phyloP scores from a whole-genome alignment of 30 jellyfish, hydroid and myxozoan species.

The Aurelia coerulea region DNA sequence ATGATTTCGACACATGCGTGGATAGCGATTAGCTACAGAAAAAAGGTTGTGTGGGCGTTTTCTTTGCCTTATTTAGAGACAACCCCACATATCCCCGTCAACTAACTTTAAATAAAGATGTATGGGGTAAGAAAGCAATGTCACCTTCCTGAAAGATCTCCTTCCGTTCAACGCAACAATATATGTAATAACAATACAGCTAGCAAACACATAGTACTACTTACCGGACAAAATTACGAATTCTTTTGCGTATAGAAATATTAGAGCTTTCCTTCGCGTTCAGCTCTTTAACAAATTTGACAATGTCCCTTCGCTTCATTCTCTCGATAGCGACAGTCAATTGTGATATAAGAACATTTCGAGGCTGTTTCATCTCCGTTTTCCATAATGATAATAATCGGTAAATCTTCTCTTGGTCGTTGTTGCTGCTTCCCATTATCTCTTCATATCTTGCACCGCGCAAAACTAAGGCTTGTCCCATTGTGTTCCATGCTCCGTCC shows the following conservation, averaged over 20 bases:
- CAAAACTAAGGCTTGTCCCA: slow-evolving; percentile 70
- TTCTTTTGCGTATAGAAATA: slow-evolving; percentile 53
- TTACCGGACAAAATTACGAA: slow-evolving; percentile 63
- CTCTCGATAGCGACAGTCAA: slow-evolving; percentile 70
- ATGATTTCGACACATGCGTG: too few relatives aligned
- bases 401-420: slow-evolving; percentile 83
- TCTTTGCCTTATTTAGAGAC: too few relatives aligned
- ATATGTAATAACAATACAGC: too few relatives aligned
- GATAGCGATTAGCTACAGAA: too few relatives aligned
- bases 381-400: slow-evolving; percentile 80
- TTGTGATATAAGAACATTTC: slow-evolving; percentile 56
- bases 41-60: too few relatives aligned
- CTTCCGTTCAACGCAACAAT: too few relatives aligned
- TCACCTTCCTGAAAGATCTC: too few relatives aligned
- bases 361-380: slow-evolving; percentile 30
- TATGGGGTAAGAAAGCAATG: too few relatives aligned
- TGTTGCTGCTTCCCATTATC: slow-evolving; percentile 35
- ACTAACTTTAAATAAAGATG: too few relatives aligned
- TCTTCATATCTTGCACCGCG: slow-evolving; percentile 64
- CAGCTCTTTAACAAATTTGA: slow-evolving; percentile 73
- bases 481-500: slow-evolving; percentile 79
- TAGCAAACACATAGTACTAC: too few relatives aligned
- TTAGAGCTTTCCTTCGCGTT: slow-evolving; percentile 53
- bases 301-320: slow-evolving; percentile 79
- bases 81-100: too few relatives aligned